A percentile compares a stretch with the other conserved stretches of the same genome.
Conservation (phyloP, 2,797 vertebrate species). For the Nothura maculosa region DNA sequence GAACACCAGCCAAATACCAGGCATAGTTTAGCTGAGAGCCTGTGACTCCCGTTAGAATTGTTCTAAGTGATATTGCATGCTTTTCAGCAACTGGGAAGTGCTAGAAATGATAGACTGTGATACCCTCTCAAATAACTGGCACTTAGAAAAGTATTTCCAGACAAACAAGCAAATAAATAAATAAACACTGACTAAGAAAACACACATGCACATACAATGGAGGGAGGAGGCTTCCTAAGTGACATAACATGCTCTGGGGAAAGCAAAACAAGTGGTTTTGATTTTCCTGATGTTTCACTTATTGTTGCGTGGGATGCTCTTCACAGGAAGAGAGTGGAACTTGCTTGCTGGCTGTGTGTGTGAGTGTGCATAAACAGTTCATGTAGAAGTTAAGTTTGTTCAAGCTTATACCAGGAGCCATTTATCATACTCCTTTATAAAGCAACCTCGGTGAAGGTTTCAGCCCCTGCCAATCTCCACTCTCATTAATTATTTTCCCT, state of each 20-base stretch:
- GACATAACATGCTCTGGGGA: slow-evolving; percentile 19
- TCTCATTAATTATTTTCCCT: background rate
- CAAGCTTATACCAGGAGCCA: background rate
- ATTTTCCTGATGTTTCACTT: slow-evolving; percentile 20
- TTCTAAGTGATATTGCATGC: background rate
- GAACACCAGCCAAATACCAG: slow-evolving; percentile 2
- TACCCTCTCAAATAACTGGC: background rate
- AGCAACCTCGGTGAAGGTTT: background rate
- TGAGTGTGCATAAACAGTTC: background rate
- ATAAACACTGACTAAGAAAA: background rate
- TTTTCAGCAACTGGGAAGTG: slow-evolving; percentile 20
- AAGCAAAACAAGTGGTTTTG: slow-evolving; percentile 9
- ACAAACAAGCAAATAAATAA: slow-evolving; percentile 29
- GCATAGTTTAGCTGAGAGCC: slow-evolving; percentile 17
- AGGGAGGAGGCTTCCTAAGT: slow-evolving; percentile 12
- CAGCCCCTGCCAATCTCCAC: background rate
- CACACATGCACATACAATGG: background rate
- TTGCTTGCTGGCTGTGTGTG: background rate
- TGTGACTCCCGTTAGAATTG: background rate
- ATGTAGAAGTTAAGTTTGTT: background rate
- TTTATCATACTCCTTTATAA: background rate
- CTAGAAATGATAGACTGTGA: background rate
- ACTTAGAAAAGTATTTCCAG: slow-evolving; percentile 24
- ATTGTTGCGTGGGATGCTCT: background rate
- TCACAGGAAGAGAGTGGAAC: background rate